phyloP scores from a whole-genome alignment of 2,113 vertebrate genomes.

The Rafetus swinhoei region DNA sequence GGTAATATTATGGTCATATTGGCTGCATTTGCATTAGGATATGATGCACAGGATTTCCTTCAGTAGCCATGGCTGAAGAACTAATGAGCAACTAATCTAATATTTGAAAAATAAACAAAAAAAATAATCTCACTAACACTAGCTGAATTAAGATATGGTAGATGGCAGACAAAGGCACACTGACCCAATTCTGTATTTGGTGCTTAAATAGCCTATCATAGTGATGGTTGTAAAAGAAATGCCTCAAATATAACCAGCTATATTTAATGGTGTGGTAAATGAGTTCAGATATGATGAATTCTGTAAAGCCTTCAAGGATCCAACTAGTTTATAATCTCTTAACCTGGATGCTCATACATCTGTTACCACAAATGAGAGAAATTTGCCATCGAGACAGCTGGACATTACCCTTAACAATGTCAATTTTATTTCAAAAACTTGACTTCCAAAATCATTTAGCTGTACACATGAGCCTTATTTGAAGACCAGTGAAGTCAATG shows the following conservation, averaged over 20 bases:
- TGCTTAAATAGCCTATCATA: neutral
- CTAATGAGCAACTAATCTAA: neutral
- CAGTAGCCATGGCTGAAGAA: slow-evolving; percentile 8
- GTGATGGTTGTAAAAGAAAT: neutral
- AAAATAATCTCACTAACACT: neutral
- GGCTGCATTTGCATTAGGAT: neutral
- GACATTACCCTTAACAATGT: neutral
- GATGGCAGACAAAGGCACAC: neutral
- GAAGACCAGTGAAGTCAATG: neutral
- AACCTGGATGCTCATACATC: neutral
- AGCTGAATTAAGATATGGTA: neutral
- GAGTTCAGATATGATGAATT: neutral
- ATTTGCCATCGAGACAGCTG: neutral
- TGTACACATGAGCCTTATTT: neutral
- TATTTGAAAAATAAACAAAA: neutral
- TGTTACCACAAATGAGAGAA: neutral
- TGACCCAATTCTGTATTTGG: neutral
- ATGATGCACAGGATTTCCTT: neutral
- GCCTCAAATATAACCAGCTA: neutral
- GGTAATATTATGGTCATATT: neutral
- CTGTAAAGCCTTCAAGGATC: neutral
- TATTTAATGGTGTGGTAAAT: neutral
- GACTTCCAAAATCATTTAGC: neutral
- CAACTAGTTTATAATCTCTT: neutral
- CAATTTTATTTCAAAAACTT: neutral